Evolutionary conservation across 2,113 vertebrate species (phyloP).

Genomic region (Rousettus leschenaultii): DNA sequence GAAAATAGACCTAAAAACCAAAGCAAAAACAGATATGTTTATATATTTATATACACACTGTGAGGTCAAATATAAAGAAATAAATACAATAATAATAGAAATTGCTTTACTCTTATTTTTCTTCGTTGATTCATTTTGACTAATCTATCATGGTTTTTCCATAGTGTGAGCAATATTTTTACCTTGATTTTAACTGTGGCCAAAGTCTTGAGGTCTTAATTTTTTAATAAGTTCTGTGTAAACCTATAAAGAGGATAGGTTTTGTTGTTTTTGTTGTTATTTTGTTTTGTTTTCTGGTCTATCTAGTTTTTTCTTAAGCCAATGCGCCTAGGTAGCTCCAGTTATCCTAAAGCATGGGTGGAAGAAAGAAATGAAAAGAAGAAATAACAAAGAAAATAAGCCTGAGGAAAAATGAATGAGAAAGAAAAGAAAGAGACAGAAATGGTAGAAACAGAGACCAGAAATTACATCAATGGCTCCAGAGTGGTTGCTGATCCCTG

Average conservation of each 20-base stretch:
- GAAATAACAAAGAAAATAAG: neutral
- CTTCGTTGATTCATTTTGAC: neutral
- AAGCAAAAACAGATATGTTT: neutral
- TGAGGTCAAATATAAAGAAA: neutral
- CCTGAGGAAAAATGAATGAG: neutral
- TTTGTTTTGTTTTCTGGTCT: neutral
- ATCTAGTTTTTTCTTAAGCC: neutral
- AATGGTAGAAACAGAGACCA: neutral
- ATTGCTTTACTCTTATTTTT: neutral
- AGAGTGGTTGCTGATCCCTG: neutral
- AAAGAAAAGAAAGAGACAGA: slow-evolving; percentile 18
- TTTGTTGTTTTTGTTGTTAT: neutral
- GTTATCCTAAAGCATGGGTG: neutral
- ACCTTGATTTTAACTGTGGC: slow-evolving; percentile 15
- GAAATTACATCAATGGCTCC: neutral
- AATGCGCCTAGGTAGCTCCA: neutral
- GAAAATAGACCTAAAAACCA: neutral
- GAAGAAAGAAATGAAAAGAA: neutral
- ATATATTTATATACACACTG: neutral
- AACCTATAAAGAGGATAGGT: neutral
- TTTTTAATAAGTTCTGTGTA: neutral
- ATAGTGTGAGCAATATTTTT: neutral
- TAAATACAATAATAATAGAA: neutral
- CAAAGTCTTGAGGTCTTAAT: neutral
- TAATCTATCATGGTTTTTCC: neutral